phyloP scores from a whole-genome alignment of 2,113 vertebrate genomes.

The Brachyhypopomus occidentalis region DNA sequence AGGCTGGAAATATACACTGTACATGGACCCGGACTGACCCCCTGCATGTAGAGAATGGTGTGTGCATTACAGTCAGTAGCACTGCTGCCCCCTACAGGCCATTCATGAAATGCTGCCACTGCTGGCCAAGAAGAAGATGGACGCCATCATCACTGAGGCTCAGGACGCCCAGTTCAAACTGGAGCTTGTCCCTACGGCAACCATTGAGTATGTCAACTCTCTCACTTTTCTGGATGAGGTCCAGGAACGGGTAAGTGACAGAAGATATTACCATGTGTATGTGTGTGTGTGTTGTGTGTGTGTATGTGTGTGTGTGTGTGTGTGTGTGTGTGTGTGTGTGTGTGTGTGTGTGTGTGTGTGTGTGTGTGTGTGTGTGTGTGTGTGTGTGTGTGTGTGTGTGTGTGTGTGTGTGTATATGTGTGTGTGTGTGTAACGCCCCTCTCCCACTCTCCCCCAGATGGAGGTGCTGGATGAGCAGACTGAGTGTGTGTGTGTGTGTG shows the following conservation, averaged over 20 bases:
- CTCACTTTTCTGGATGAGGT: conserved; percentile 83
- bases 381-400: not conserved
- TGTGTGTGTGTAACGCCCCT: not conserved
- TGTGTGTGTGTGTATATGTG: no score
- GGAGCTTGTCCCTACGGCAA: conserved; percentile 71
- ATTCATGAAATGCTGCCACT: conserved; percentile 76
- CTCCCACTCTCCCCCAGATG: conserved; percentile 66
- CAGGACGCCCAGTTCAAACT: conserved; percentile 81
- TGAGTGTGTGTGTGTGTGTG: conserved; percentile 69
- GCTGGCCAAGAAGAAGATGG: conserved; percentile 79
- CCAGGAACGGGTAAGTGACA: conserved; percentile 77
- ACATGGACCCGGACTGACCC: no score
- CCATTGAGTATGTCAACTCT: conserved; percentile 76
- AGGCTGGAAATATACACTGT: no score
- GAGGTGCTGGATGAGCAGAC: conserved; percentile 75
- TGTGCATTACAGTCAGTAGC: not conserved
- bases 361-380: no score
- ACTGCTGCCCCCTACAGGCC: conserved; percentile 65
- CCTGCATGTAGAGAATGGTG: no score
- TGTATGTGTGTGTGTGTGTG: not conserved
- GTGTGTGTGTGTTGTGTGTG: not conserved
- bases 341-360: no score
- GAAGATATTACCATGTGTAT: not conserved
- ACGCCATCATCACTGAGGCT: conserved; percentile 75
- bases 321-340: no score